A percentile compares a stretch with the other conserved stretches of the same genome.
phyloP scores from a whole-genome alignment of 2,888 invertebrate genomes.

The Cryptocephalus primarius region DNA sequence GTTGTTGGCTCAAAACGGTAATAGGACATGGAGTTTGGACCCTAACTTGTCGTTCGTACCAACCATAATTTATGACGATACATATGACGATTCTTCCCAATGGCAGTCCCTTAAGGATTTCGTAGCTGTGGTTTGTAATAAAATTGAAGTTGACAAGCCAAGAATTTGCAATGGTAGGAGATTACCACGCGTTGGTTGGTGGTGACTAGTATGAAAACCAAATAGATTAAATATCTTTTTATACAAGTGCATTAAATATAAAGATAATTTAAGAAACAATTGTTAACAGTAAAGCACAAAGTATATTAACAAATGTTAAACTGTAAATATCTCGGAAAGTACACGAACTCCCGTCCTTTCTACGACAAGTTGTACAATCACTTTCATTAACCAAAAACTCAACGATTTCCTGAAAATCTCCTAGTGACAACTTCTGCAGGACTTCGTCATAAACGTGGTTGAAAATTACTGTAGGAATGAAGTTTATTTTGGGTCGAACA shows the following conservation, averaged over 20 bases:
- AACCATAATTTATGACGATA: conserved; percentile 34
- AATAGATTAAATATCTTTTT: too few species aligned
- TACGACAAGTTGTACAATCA: conserved; percentile 8
- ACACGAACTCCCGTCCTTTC: neutral
- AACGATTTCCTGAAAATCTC: conserved; percentile 17
- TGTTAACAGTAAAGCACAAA: too few species aligned
- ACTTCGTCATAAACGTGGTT: conserved; percentile 26
- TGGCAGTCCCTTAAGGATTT: conserved; percentile 16
- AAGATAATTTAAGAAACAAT: too few species aligned
- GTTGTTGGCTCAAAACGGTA: conserved; percentile 9
- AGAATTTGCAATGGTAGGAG: conserved; percentile 8
- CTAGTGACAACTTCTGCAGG: conserved; percentile 13
- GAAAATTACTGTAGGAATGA: conserved; percentile 37
- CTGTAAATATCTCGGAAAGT: too few species aligned
- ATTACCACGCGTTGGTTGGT: conserved; percentile 2
- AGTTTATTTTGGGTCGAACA: conserved; percentile 25
- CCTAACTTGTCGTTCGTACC: conserved; percentile 34
- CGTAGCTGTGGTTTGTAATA: conserved; percentile 15
- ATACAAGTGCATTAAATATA: too few species aligned
- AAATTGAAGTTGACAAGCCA: conserved; percentile 10
- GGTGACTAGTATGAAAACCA: neutral
- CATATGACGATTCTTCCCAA: conserved; percentile 12
- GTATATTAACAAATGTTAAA: too few species aligned
- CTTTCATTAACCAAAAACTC: conserved; percentile 11
- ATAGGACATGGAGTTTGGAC: conserved; percentile 18